phyloP scores from a whole-genome alignment of 2,113 vertebrate species.

The Saccopteryx leptura region DNA sequence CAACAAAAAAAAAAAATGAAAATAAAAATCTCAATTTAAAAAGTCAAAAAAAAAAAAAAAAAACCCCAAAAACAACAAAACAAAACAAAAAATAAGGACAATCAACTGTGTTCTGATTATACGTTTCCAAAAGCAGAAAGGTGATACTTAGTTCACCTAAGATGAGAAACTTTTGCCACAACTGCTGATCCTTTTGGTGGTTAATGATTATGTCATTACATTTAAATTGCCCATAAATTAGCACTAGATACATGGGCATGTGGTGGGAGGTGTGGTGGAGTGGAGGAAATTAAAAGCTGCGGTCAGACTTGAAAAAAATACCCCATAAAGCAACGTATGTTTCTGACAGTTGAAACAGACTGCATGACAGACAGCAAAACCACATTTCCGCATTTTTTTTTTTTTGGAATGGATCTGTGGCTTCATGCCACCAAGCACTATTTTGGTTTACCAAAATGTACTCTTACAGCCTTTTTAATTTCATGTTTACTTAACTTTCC shows the following conservation, averaged over 20 bases:
- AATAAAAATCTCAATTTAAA: too few relatives aligned
- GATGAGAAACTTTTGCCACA: slow-evolving; percentile 23
- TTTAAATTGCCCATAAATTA: slow-evolving; percentile 55
- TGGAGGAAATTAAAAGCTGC: slow-evolving; percentile 76
- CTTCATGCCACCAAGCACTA: slow-evolving; percentile 86
- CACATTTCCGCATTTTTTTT: slow-evolving; percentile 77
- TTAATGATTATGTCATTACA: slow-evolving; percentile 64
- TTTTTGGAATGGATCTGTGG: slow-evolving; percentile 79
- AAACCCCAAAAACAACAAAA: too few relatives aligned
- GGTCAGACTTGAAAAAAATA: slow-evolving; percentile 76
- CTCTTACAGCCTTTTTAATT: slow-evolving; percentile 84
- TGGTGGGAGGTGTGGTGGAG: slow-evolving; percentile 55
- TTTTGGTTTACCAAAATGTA: slow-evolving; percentile 87
- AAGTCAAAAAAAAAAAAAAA: too few relatives aligned
- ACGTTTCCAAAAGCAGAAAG: background rate
- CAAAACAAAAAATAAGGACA: background rate
- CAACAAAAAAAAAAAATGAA: too few relatives aligned
- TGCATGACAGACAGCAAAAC: slow-evolving; percentile 85
- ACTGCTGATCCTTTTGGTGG: slow-evolving; percentile 27
- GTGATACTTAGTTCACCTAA: background rate
- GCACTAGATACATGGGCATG: background rate
- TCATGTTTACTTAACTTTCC: slow-evolving; percentile 80
- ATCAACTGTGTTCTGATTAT: background rate
- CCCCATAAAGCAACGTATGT: slow-evolving; percentile 68
- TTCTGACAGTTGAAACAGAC: slow-evolving; percentile 83